A percentile compares a stretch with the other conserved stretches of the same genome.
Evolutionary conservation across 2,113 vertebrate genomes (phyloP).

Genomic region (Pongo abelii): DNA sequence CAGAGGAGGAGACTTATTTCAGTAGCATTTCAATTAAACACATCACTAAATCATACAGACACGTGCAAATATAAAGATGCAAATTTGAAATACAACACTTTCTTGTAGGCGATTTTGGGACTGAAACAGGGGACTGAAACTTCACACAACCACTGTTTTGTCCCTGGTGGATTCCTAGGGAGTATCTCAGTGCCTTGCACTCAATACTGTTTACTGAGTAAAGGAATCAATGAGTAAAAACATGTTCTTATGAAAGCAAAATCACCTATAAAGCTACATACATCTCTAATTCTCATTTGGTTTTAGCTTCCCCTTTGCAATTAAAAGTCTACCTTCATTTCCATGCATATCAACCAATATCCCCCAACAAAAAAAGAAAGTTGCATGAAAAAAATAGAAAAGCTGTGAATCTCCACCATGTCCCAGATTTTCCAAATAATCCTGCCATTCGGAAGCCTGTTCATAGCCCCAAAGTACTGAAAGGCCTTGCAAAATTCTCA

Average conservation of each 20-base stretch:
- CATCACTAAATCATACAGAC: neutral
- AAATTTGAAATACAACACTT: neutral
- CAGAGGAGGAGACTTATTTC: neutral
- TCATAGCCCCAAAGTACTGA: neutral
- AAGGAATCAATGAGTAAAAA: neutral
- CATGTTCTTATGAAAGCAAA: neutral
- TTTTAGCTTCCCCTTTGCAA: neutral
- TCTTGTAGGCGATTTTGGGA: neutral
- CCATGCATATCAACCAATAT: neutral
- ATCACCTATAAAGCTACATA: neutral
- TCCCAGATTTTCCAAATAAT: neutral
- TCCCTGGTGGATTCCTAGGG: neutral
- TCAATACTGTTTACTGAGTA: neutral
- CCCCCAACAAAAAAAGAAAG: neutral
- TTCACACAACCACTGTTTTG: neutral
- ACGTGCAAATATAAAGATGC: neutral
- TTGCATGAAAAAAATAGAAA: neutral
- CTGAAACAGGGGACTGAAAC: neutral
- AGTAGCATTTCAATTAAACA: neutral
- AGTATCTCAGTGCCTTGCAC: neutral
- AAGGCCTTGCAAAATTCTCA: neutral
- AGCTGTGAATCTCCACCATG: neutral
- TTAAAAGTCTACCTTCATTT: neutral
- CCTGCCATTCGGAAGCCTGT: neutral
- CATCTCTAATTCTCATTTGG: neutral